These are phyloP conservation scores for Saccostrea cuccullata DNA, from an alignment of 1,140 invertebrate genomes.

Conservation along the genomic window DNA sequence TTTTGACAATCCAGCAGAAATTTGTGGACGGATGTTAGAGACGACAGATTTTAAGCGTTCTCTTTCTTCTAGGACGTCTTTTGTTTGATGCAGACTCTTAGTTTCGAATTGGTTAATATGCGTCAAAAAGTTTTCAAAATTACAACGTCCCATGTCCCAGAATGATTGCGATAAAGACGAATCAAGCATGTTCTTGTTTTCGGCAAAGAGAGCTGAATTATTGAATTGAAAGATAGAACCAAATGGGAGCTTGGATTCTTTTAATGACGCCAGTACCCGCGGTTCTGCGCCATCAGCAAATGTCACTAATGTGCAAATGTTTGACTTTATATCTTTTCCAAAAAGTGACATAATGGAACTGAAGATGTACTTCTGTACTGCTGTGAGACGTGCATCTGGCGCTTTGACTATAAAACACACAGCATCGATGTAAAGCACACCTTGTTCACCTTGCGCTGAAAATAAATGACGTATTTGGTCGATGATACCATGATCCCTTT, in stretches of 20 bases:
- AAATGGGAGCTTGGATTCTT: slow-evolving; percentile 53
- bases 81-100: slow-evolving; percentile 57
- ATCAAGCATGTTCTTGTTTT: slow-evolving; percentile 1
- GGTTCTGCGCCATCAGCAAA: slow-evolving; percentile 62
- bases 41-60: slow-evolving; percentile 47
- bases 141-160: slow-evolving; percentile 59
- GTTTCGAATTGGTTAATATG: slow-evolving; percentile 43
- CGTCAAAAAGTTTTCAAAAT: slow-evolving; percentile 53
- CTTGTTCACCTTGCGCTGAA: slow-evolving; percentile 36
- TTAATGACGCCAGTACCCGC: slow-evolving; percentile 54
- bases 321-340: slow-evolving; percentile 64
- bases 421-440: slow-evolving; percentile 61
- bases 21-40: slow-evolving; percentile 41
- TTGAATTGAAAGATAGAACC: slow-evolving; percentile 54
- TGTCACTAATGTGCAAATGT: slow-evolving; percentile 64
- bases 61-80: slow-evolving; percentile 55
- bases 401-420: slow-evolving; percentile 57
- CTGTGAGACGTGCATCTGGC: slow-evolving; percentile 54
- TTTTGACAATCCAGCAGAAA: slow-evolving; percentile 50
- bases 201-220: slow-evolving; percentile 53
- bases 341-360: slow-evolving; percentile 64
- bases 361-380: slow-evolving; percentile 62
- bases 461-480: slow-evolving; percentile 60
- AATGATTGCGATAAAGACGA: slow-evolving; percentile 49
- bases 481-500: slow-evolving; percentile 57